These are phyloP conservation scores for Scalopus aquaticus DNA, from an alignment of 2,113 vertebrate genomes.

Conservation along the genomic window DNA sequence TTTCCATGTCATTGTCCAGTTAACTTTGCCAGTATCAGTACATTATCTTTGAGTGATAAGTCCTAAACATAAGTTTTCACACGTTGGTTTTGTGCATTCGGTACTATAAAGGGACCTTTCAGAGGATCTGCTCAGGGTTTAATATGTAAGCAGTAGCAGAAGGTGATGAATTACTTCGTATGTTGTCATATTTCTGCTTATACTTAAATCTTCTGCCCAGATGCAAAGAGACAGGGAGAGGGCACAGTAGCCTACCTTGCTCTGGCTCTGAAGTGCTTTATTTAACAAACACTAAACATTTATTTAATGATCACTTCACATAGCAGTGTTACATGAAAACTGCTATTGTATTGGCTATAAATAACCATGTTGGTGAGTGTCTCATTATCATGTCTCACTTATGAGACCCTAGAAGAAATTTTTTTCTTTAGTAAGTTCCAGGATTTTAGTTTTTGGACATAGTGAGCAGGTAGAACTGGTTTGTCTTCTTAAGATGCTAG, in stretches of 20 bases:
- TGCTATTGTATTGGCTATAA: not conserved
- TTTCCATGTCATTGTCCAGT: not conserved
- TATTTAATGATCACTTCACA: not conserved
- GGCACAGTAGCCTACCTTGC: not conserved
- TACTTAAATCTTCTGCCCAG: not conserved
- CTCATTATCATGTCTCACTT: not conserved
- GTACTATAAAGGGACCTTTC: not conserved
- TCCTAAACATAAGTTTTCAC: not conserved
- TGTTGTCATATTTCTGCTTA: not conserved
- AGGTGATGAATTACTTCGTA: not conserved
- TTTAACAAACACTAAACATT: not conserved
- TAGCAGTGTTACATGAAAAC: not conserved
- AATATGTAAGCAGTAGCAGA: not conserved
- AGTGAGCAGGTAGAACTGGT: not conserved
- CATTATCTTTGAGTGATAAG: not conserved
- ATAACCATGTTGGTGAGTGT: not conserved
- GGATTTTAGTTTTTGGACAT: not conserved
- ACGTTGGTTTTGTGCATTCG: not conserved
- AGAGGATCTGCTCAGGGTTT: not conserved
- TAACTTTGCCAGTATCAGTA: slow-evolving; percentile 4
- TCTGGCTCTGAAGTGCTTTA: slow-evolving; percentile 20
- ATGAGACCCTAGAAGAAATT: not conserved
- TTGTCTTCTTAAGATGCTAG: not conserved
- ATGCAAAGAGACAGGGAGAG: not conserved
- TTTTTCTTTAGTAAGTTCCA: not conserved